Conservation (phyloP, 2,797 vertebrate genomes). For the Salarias fasciatus region DNA sequence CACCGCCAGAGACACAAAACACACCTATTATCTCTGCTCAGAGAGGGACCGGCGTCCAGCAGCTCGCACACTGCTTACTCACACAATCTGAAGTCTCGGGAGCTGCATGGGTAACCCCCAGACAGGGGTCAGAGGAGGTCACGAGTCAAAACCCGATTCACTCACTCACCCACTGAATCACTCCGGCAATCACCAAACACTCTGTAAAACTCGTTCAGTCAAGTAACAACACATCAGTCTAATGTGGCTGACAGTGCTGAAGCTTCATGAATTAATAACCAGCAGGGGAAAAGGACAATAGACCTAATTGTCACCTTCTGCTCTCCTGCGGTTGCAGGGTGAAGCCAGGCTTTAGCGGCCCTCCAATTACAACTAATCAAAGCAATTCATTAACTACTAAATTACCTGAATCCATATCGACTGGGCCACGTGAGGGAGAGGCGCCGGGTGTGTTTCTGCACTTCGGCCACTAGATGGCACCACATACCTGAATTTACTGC, state of each 20-base stretch:
- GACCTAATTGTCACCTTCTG: conserved; percentile 58
- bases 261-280: conserved; percentile 52
- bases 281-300: conserved; percentile 41
- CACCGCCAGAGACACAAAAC: conserved; percentile 68
- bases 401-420: conserved; percentile 64
- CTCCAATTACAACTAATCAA: conserved; percentile 68
- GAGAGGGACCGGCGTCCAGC: conserved; percentile 52
- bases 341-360: conserved; percentile 47
- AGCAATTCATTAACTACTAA: conserved; percentile 69
- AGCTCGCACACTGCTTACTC: conserved; percentile 35
- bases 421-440: conserved; percentile 11
- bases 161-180: conserved; percentile 26
- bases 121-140: conserved; percentile 47
- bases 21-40: conserved; percentile 74
- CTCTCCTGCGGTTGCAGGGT: conserved; percentile 39
- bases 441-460: conserved; percentile 39
- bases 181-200: conserved; percentile 44
- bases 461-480: conserved; percentile 65
- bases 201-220: conserved; percentile 53
- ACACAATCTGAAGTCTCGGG: conserved; percentile 28
- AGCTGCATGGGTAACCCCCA: conserved; percentile 29
- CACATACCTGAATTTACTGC: conserved; percentile 49
- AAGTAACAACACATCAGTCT: conserved; percentile 51
- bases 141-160: conserved; percentile 25
- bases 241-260: conserved; percentile 33